These are phyloP conservation scores for Steatornis caripensis DNA, from an alignment of 2,113 vertebrate species.

Conservation along the genomic window DNA sequence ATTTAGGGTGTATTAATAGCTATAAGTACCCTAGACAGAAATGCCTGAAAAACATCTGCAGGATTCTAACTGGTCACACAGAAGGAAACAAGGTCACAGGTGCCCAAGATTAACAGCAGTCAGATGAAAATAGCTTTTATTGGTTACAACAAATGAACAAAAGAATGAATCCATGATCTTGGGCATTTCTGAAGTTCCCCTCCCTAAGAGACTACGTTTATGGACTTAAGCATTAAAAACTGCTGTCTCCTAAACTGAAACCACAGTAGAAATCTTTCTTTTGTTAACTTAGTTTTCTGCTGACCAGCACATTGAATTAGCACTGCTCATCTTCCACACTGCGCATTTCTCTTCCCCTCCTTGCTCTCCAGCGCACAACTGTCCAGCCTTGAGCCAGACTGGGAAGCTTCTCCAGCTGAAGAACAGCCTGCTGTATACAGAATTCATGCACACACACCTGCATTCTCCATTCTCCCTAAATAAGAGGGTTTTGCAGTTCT, in stretches of 20 bases:
- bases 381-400: neutral
- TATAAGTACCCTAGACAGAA: neutral
- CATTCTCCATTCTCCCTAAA: neutral
- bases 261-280: neutral
- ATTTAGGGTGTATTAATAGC: neutral
- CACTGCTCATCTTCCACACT: neutral
- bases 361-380: neutral
- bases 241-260: neutral
- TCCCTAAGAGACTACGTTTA: neutral
- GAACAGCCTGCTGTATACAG: neutral
- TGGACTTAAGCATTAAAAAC: neutral
- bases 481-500: neutral
- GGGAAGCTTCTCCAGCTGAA: neutral
- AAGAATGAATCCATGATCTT: neutral
- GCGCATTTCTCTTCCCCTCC: neutral
- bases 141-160: neutral
- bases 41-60: neutral
- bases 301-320: neutral
- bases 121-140: neutral
- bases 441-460: neutral
- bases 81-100: neutral
- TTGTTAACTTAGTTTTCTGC: neutral
- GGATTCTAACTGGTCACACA: neutral
- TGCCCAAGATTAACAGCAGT: neutral
- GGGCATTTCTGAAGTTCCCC: neutral